phyloP scores from a whole-genome alignment of 2,888 invertebrate species.

The Pycnomerus fuliginosus region DNA sequence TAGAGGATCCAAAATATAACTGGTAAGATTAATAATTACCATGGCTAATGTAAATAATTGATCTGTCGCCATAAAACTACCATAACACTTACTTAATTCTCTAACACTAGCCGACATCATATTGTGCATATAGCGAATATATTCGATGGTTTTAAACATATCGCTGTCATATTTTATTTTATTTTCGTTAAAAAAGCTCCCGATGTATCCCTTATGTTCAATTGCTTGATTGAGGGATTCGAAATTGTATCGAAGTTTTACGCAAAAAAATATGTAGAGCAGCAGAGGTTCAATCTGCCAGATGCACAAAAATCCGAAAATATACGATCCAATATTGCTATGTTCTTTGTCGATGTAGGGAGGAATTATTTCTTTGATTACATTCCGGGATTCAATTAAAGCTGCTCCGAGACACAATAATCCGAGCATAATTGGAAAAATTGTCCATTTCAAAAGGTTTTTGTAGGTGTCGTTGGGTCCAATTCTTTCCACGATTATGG shows the following conservation, averaged over 20 bases:
- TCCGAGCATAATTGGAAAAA: conserved; percentile 16
- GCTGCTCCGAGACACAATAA: conserved; percentile 4
- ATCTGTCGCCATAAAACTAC: conserved; percentile 34
- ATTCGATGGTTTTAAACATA: conserved; percentile 22
- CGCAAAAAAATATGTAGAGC: conserved; percentile 32
- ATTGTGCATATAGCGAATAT: conserved; percentile 30
- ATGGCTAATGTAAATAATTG: conserved; percentile 31
- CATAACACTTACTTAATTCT: conserved; percentile 32
- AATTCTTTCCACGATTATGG: too few relatives aligned
- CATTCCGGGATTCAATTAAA: conserved; percentile 3
- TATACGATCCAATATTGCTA: conserved; percentile 12
- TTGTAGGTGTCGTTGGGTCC: too few relatives aligned
- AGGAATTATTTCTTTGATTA: conserved; percentile 6
- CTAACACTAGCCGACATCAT: conserved; percentile 29
- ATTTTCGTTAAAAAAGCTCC: conserved; percentile 17
- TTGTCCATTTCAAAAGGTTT: too few relatives aligned
- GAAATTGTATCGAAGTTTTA: conserved; percentile 25
- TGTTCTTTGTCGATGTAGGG: neutral
- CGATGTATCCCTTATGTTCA: conserved; percentile 9
- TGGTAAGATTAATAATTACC: conserved; percentile 31
- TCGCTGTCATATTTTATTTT: conserved; percentile 17
- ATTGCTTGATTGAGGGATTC: conserved; percentile 26
- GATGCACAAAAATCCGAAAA: conserved; percentile 30
- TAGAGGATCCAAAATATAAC: conserved; percentile 20
- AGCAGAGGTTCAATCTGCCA: conserved; percentile 34